Evolutionary conservation across 2,113 vertebrate genomes (phyloP), one percentile per base, ranked within the genome.

Genomic region (Ramphastos sulfuratus): DNA sequence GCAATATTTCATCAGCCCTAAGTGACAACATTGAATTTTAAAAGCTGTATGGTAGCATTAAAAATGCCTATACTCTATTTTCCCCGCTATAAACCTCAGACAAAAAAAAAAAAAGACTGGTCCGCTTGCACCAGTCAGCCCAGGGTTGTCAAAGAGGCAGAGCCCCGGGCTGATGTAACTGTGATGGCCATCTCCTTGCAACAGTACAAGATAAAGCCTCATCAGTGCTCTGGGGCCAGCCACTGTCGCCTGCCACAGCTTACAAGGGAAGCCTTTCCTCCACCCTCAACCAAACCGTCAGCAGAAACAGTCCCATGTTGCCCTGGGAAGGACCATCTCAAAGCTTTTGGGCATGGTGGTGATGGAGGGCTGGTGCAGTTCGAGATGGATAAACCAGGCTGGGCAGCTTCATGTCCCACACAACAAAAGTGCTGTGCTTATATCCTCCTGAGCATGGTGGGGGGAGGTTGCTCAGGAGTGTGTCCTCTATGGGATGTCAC

Each of bases 361-460:
- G 59, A 31, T 30, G 5, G 15, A 39, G 33, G 19, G 7, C 17
- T 44, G 8, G 5, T 12, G 27, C 37, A 12, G 10, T 19, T 18
- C 4, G 39, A 46, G 71, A 30, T 10, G 28, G 42, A 55, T 65
- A 77, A 60, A 66, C 15, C 15, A 20, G 6, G 13, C 0, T 0
- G 21, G 35, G 52, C 25, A 58, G 50, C 50, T 1, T 1, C 18
- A n/a, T 0, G 0, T 42, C 33, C 65, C 4, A 0, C n/a, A 17
- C 7, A 58, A 10, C 0, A 0, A 24, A 44, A 42, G 27, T 3
- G 1, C 10, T 6, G 23, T 37, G 31, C 21, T 25, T 1, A 1
- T 15, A 7, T 37, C 48, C 37, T 67, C 55, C n/a, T 16, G 55
- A 63, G 61, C 1, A 1, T 3, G 6, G 37, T 25, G 24, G 30